phyloP scores from a whole-genome alignment of 2,113 vertebrate species.

The Phylloscopus whistleri region DNA sequence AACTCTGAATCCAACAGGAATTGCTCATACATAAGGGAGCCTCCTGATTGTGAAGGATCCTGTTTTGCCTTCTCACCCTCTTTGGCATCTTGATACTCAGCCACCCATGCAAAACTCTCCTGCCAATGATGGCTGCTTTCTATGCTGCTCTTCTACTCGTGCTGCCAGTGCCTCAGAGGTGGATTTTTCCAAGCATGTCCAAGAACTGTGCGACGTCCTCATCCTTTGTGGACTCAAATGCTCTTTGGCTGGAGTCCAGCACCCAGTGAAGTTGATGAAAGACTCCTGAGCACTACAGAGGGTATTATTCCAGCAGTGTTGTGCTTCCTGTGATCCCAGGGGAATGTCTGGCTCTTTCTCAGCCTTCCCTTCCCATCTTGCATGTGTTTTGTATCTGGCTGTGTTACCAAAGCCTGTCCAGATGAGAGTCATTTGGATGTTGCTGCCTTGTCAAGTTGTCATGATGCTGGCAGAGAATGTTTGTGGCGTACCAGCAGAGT shows the following conservation, averaged over 20 bases:
- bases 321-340: background rate
- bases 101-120: background rate
- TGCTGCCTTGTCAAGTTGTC: slow-evolving; percentile 4
- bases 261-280: background rate
- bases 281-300: background rate
- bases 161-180: background rate
- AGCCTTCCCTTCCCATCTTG: background rate
- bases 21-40: background rate
- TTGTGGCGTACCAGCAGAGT: background rate
- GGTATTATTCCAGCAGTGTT: background rate
- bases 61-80: background rate
- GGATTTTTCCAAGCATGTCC: background rate
- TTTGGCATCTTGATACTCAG: background rate
- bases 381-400: background rate
- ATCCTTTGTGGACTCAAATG: background rate
- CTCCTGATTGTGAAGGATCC: background rate
- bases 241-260: background rate
- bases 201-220: background rate
- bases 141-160: background rate
- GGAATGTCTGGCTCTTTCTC: background rate
- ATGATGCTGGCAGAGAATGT: background rate
- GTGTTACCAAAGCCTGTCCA: background rate
- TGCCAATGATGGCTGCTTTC: background rate
- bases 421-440: background rate
- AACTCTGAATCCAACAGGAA: background rate